Evolutionary conservation across 2,888 invertebrate species (phyloP), one percentile per base, ranked within the genome.

Genomic region (Limenitis camilla): DNA sequence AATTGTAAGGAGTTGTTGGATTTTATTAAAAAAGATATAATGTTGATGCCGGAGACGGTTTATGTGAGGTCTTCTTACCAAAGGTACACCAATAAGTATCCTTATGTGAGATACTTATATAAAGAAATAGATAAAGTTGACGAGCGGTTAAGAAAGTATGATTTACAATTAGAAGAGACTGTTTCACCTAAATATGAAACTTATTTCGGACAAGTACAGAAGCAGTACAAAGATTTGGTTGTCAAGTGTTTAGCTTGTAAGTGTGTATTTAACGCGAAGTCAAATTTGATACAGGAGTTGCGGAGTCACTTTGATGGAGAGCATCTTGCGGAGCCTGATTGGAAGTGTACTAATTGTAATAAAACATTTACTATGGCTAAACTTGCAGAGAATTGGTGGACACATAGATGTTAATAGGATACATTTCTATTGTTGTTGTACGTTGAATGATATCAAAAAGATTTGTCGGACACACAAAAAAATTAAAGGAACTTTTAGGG

Each of bases 151-250:
- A 49, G 45, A 0, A 56, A 63, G 6, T 71, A 72, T 44, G 77
- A 82, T 53, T 52, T 82, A 4, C 74, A 74, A 30, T 42, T 84
- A 0, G 68, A 81, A 55, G 83, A 84, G 50, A 66, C 61, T 0
- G 6, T 74, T 0, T 46, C 60, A 1, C 81, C 82, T 0, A 58
- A 61, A 7, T 63, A 65, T 27, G 19, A 55, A 2, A 62, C 69
- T 1, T 39, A 52, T 9, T 35, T 75, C 0, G 55, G 52, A 4
- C 45, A 48, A 29, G 33, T 53, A n/a, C 6, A 30, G 5, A 5
- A 7, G 0, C 5, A n/a, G 3, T 30, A 36, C 8, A 32, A 27
- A 11, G 27, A 1, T 1, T 27, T 80, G 3, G 64, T 53, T 1
- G 50, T 80, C 0, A 71, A 72, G 11, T 83, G 83, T 54, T 4